Base-by-base conservation (phyloP, 2,797 vertebrate genomes). In the Potorous gilbertii region DNA sequence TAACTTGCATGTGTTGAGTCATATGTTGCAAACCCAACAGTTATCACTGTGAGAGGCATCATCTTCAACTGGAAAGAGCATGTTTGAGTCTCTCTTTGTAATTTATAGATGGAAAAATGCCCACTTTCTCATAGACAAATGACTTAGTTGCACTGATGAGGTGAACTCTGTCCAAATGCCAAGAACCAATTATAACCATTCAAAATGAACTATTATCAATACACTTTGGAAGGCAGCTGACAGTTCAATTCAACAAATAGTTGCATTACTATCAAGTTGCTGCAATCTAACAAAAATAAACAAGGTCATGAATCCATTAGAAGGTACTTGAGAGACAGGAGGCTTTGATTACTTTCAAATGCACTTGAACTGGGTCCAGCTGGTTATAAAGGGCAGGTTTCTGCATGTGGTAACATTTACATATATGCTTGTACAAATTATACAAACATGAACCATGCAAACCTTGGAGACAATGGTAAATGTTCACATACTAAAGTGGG, bases 351-450 rank as follows among this genome's bases (percentile, higher is more conserved):
- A 87, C 74, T 87, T 87, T 87, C 74, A 87, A 27, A 87, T 46
- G 21, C 74, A 87, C 40, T 87, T 87, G 74, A 87, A 50, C 74
- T 50, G 40, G 74, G 74, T 40, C 40, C 74, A 87, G 74, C 74
- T 87, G 74, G 40, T 40, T 46, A 27, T 87, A 87, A 87, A 50
- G 74, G 40, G 74, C 74, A 87, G 40, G 40, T 87, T 87, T 87
- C 74, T 87, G 74, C 74, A 87, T 87, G 74, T 87, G 74, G 40
- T 27, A 87, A 27, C 74, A 87, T 87, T 87, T 87, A 50, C 40
- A 87, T 87, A 87, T 87, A 87, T 87, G 74, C 74, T 87, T 87
- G 74, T 50, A 87, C 50, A 87, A 87, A 87, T 87, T 87, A 87
- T 87, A 87, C 74, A 46, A 87, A 87, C 74, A 87, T 50, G 21